phyloP scores from a whole-genome alignment of 2,797 vertebrate genomes.

The Crax fasciolata region DNA sequence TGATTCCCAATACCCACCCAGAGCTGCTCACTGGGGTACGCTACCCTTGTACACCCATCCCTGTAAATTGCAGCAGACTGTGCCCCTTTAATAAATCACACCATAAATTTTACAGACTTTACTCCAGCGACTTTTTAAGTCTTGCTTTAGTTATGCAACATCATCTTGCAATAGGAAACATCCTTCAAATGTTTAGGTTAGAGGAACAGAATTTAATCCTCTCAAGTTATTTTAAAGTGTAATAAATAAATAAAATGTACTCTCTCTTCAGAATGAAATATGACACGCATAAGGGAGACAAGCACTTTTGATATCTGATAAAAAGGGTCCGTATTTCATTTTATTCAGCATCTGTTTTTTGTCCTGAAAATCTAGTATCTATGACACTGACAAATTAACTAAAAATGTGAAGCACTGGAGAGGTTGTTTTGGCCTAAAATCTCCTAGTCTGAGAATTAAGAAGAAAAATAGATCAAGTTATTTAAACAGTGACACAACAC shows the following conservation, averaged over 20 bases:
- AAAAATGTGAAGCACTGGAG: not conserved
- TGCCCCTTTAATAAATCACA: conserved; percentile 64
- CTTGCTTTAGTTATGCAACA: conserved; percentile 29
- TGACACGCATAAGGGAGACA: conserved; percentile 32
- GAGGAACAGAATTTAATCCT: conserved; percentile 40
- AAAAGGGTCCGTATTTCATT: conserved; percentile 48
- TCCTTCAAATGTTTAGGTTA: conserved; percentile 59
- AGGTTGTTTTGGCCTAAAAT: conserved; percentile 5
- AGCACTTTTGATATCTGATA: conserved; percentile 55
- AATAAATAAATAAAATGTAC: conserved; percentile 65
- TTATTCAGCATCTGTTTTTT: conserved; percentile 31
- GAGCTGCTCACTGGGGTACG: not conserved
- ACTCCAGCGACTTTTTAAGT: conserved; percentile 49
- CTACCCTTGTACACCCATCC: not conserved
- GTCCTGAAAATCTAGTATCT: conserved; percentile 27
- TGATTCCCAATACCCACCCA: not conserved
- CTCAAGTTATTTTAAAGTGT: conserved; percentile 29
- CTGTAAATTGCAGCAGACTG: conserved; percentile 66
- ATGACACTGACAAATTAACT: not conserved
- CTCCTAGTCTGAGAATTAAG: not conserved
- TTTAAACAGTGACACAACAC: not conserved
- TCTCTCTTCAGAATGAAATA: conserved; percentile 53
- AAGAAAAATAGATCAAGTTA: not conserved
- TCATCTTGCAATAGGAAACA: conserved; percentile 64
- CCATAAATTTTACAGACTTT: conserved; percentile 69